Conservation (phyloP, 2,888 invertebrate species). For the Hydrotaea diabolus region DNA sequence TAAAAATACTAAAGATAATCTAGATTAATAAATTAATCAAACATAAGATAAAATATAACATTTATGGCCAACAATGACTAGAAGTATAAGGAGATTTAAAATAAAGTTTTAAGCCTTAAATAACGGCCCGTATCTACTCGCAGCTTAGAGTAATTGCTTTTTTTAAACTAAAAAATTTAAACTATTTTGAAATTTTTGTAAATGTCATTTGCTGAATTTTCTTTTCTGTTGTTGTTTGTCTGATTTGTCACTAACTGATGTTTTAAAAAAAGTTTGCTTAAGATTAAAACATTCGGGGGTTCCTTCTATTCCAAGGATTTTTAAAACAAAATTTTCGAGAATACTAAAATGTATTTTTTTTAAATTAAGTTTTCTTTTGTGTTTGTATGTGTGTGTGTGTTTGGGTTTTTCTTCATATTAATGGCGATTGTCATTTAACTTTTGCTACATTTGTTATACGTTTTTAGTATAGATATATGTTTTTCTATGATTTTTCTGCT, state of each 20-base stretch:
- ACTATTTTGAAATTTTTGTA: neutral
- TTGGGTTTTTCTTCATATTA: conserved; percentile 18
- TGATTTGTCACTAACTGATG: neutral
- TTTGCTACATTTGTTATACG: conserved; percentile 25
- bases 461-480: conserved; percentile 31
- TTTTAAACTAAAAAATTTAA: conserved; percentile 15
- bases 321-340: conserved; percentile 28
- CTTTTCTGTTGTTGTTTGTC: neutral
- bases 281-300: too few relatives aligned
- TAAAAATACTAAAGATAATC: conserved; percentile 58
- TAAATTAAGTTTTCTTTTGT: neutral
- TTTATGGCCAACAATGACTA: conserved; percentile 41
- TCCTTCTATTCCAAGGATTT: neutral
- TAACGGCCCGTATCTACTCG: neutral
- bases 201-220: neutral
- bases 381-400: neutral
- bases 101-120: neutral
- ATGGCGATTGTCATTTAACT: conserved; percentile 63
- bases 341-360: conserved; percentile 29
- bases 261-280: neutral
- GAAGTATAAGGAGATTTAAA: conserved; percentile 6
- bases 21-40: conserved; percentile 55
- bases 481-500: conserved; percentile 9
- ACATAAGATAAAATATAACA: conserved; percentile 5
- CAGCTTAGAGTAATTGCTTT: neutral